Base-by-base conservation (phyloP, 2,113 vertebrate genomes). In the Felis chaus region DNA sequence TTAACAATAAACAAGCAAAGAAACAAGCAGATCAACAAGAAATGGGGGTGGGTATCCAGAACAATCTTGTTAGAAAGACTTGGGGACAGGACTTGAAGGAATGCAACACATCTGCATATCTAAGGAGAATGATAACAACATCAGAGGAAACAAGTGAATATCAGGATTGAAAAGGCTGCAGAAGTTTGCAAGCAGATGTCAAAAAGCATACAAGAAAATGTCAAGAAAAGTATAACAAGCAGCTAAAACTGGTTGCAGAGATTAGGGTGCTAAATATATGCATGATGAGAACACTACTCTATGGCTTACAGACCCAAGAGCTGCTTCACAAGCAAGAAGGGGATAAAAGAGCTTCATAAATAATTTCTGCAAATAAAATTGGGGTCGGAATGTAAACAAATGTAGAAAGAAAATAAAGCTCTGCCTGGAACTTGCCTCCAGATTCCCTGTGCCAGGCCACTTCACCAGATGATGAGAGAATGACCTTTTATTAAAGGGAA, bases 101-200 rank as follows among this genome's bases (percentile, higher is more conserved):
- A 98, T 97, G 79, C 63, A 97, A 80, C 87, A 90, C 97, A 98
- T 97, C 97, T 98, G 96, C 97, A 97, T 98, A 96, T 98, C 97
- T 97, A 90, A 98, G 94, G 95, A 98, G 96, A 95, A 85, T 8
- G 31, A 97, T 98, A 98, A 97, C 95, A 98, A 96, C 97, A 98
- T 98, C 96, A 98, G 91, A 98, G 98, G 91, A 98, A 99, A 98
- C 93, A 98, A 98, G 91, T 73, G 97, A 98, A 93, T 98, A 98
- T 98, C 97, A 98, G 96, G 97, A 98, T 95, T 97, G 98, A 98
- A 99, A 98, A 98, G 96, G 97, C 97, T 98, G 97, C 98, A 99
- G 94, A 96, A 99, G 96, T 98, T 98, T 98, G 96, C 95, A 98
- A 98, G 98, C 97, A 98, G 98, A 98, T 98, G 98, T 98, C 98